Evolutionary conservation across 2,113 vertebrate genomes (phyloP).

Genomic region (Semicossyphus pulcher): DNA sequence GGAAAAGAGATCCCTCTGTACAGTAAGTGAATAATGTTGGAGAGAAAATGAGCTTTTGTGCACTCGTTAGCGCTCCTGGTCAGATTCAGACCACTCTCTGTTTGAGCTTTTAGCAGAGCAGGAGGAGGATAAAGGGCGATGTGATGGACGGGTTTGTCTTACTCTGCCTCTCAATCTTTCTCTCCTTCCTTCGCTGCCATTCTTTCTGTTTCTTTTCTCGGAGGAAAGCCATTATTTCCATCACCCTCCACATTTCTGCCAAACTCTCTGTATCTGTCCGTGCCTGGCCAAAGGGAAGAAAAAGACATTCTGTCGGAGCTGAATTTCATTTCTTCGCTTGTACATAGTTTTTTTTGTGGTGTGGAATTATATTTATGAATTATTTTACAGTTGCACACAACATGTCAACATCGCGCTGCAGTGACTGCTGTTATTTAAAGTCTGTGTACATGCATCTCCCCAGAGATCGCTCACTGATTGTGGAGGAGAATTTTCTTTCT

Average conservation of each 20-base stretch:
- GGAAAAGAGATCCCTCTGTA: slow-evolving; percentile 68
- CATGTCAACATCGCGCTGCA: slow-evolving; percentile 4
- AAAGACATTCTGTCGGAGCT: slow-evolving; percentile 64
- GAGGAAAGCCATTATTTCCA: slow-evolving; percentile 71
- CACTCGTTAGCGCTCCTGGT: slow-evolving; percentile 45
- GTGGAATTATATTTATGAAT: slow-evolving; percentile 66
- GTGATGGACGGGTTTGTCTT: slow-evolving; percentile 79
- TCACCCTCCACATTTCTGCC: slow-evolving; percentile 65
- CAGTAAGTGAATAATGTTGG: slow-evolving; percentile 73
- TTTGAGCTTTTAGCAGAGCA: slow-evolving; percentile 18
- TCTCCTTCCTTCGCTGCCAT: slow-evolving; percentile 34
- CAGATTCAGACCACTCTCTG: slow-evolving; percentile 60
- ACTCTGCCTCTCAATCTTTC: slow-evolving; percentile 65
- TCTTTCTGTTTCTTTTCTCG: slow-evolving; percentile 43
- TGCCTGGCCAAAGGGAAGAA: slow-evolving; percentile 66
- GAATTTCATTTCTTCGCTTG: slow-evolving; percentile 68
- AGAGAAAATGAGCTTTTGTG: slow-evolving; percentile 49
- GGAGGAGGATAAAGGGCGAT: slow-evolving; percentile 27
- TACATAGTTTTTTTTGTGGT: slow-evolving; percentile 37
- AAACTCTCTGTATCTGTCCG: slow-evolving; percentile 65
- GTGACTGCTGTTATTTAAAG: background rate
- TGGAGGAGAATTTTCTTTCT: slow-evolving; percentile 22
- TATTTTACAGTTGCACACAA: slow-evolving; percentile 45
- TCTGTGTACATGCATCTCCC: slow-evolving; percentile 40
- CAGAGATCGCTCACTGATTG: slow-evolving; percentile 53